Evolutionary conservation across 1,140 invertebrate genomes (phyloP), one percentile per base, ranked within the genome.

Genomic region (Panulirus ornatus): DNA sequence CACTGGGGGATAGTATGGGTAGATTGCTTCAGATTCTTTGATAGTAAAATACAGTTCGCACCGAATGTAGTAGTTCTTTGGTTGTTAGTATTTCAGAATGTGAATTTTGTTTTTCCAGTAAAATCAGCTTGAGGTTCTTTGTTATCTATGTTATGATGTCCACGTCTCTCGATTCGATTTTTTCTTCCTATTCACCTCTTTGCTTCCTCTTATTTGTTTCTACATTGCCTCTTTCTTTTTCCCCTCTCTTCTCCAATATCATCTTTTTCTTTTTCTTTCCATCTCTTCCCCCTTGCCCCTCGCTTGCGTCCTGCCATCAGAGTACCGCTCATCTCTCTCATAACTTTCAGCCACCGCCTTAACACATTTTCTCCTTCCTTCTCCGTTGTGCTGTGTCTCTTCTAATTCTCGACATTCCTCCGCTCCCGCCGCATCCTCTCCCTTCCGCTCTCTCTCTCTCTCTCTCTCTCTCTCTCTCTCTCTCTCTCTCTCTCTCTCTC

Each of bases 401-500:
- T 40, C 40, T 8, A 22, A 9, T 1, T 5, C 9, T 30, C 1
- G 1, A 1, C 19, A 1, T n/a, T 42, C 30, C 1, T 44, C 9
- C 42, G 9, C 42, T 2, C 36, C 47, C 27, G 14, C 58, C 9
- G 51, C 51, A 66, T 54, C 58, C 11, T 54, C 79, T 58, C 2
- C 2, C 58, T 84, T 36, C 14, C 34, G 0, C 0, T 66, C 27
- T 38, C 27, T 14, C 36, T 66, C 54, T 1, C 63, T 38, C 58
- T 40, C 34, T 27, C 38, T n/a, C 54, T 40, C 58, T 22, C 2
- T 34, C 58, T 38, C 63, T 38, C 54, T 70, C 63, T 38, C 54
- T 84, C 54, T 38, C 54, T 42, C 22, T 30, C 27, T 44, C 63
- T 71, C 38, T 71, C 40, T 71, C 63, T 73, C 22, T 71, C n/a